A percentile compares a stretch with the other conserved stretches of the same genome.
These are phyloP conservation scores for Ganaspis sp. DNA, from an alignment of 1,140 invertebrate species.

Conservation along the genomic window DNA sequence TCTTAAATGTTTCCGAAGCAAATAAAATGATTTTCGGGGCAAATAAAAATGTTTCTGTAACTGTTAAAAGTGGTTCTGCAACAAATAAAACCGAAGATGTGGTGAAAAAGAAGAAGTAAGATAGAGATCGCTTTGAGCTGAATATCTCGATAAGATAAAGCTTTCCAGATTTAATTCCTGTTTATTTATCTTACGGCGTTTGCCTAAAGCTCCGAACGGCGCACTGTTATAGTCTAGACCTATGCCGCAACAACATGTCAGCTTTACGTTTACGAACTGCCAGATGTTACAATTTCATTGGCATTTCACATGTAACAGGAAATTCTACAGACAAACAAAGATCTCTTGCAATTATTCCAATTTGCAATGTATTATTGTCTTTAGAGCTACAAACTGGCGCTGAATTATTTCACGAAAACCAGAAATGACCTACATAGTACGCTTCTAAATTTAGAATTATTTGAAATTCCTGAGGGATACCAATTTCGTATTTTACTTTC, in stretches of 20 bases:
- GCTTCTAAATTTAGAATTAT: not conserved
- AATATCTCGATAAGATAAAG: conserved; percentile 52
- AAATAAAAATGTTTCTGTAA: not conserved
- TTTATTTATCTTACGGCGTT: conserved; percentile 68
- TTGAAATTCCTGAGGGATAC: not conserved
- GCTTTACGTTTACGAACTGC: conserved; percentile 65
- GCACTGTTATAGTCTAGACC: conserved; percentile 30
- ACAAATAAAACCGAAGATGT: conserved; percentile 5
- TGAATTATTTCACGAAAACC: not conserved
- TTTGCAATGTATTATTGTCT: not conserved
- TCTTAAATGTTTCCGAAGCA: not conserved
- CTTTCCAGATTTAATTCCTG: conserved; percentile 69
- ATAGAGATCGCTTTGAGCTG: not conserved
- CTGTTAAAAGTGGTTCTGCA: not conserved
- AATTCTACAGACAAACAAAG: not conserved
- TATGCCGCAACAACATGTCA: not conserved
- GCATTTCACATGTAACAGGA: not conserved
- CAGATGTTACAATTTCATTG: conserved; percentile 60
- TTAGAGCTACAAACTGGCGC: not conserved
- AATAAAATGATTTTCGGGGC: too few species aligned
- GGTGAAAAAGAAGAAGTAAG: not conserved
- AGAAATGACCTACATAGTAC: not conserved
- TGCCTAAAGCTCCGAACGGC: conserved; percentile 48
- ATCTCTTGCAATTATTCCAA: not conserved
- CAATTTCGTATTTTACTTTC: not conserved